Percentiles rank a stretch among this genome's conserved stretches.
Conservation (phyloP, 2,888 invertebrate genomes). For the Drosophila austrosaltans region DNA sequence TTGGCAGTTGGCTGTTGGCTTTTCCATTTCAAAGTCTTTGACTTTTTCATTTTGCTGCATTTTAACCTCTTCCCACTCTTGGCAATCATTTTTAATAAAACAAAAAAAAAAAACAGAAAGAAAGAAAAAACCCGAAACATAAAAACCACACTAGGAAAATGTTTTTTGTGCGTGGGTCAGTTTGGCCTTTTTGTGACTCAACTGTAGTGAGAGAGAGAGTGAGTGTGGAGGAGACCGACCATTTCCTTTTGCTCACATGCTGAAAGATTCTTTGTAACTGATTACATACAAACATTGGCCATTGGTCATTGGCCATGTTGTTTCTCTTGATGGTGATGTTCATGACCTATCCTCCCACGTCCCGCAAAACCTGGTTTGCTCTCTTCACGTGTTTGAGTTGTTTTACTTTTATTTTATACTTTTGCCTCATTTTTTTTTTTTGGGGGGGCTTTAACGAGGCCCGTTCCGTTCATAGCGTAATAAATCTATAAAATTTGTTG, state of each 20-base stretch:
- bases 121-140: slow-evolving; percentile 24
- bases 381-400: slow-evolving; percentile 57
- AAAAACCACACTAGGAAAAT: slow-evolving; percentile 11
- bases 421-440: not conserved
- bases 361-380: slow-evolving; percentile 18
- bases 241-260: slow-evolving; percentile 23
- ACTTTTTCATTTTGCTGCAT: slow-evolving; percentile 38
- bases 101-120: slow-evolving; percentile 20
- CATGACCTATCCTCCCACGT: slow-evolving; percentile 23
- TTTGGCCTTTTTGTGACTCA: slow-evolving; percentile 49
- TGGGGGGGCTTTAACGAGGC: slow-evolving; percentile 27
- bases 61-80: not conserved
- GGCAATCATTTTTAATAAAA: slow-evolving; percentile 33
- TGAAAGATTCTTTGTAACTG: slow-evolving; percentile 25
- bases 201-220: not conserved
- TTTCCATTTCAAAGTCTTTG: slow-evolving; percentile 46
- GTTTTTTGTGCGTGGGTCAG: slow-evolving; percentile 27
- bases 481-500: slow-evolving; percentile 65
- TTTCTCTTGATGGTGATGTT: not conserved
- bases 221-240: not conserved
- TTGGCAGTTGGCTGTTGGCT: slow-evolving; percentile 23
- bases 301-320: slow-evolving; percentile 22
- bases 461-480: slow-evolving; percentile 22
- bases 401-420: not conserved
- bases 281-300: slow-evolving; percentile 37